Conservation (phyloP, 2,797 vertebrate species). For the Peromyscus eremicus region DNA sequence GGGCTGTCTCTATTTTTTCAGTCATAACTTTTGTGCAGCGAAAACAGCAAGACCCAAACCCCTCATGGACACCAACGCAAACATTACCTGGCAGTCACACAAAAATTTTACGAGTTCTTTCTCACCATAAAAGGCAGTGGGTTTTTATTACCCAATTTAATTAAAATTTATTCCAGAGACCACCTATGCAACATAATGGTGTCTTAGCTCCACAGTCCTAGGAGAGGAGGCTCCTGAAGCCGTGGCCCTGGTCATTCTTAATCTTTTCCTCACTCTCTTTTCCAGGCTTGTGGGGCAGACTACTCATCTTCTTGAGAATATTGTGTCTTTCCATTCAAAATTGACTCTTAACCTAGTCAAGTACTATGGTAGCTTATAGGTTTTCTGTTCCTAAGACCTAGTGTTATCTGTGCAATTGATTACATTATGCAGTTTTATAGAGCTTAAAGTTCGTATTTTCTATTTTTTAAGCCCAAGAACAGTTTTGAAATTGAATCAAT, state of each 20-base stretch:
- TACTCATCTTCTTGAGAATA: background rate
- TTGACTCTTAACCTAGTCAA: background rate
- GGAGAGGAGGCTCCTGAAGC: background rate
- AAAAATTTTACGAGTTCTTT: slow-evolving; percentile 84
- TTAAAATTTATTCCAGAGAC: slow-evolving; percentile 81
- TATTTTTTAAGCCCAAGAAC: slow-evolving; percentile 39
- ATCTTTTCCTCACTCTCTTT: background rate
- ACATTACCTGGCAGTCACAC: slow-evolving; percentile 80
- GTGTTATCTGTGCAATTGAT: background rate
- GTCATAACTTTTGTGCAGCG: slow-evolving; percentile 73
- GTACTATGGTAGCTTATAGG: slow-evolving; percentile 13
- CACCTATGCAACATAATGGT: slow-evolving; percentile 75
- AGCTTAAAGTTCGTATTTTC: slow-evolving; percentile 49
- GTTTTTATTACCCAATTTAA: slow-evolving; percentile 82
- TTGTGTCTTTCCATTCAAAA: background rate
- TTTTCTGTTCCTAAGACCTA: slow-evolving; percentile 4
- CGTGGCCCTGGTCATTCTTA: background rate
- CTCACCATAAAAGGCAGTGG: slow-evolving; percentile 82
- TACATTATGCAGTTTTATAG: slow-evolving; percentile 2
- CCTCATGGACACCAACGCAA: slow-evolving; percentile 75
- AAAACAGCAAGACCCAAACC: slow-evolving; percentile 78
- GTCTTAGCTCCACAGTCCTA: slow-evolving; percentile 13
- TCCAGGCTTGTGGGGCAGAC: background rate
- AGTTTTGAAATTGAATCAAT: slow-evolving; percentile 73
- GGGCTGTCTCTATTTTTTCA: slow-evolving; percentile 76